phyloP scores from a whole-genome alignment of 2,113 vertebrate species.

The Oncorhynchus nerka region DNA sequence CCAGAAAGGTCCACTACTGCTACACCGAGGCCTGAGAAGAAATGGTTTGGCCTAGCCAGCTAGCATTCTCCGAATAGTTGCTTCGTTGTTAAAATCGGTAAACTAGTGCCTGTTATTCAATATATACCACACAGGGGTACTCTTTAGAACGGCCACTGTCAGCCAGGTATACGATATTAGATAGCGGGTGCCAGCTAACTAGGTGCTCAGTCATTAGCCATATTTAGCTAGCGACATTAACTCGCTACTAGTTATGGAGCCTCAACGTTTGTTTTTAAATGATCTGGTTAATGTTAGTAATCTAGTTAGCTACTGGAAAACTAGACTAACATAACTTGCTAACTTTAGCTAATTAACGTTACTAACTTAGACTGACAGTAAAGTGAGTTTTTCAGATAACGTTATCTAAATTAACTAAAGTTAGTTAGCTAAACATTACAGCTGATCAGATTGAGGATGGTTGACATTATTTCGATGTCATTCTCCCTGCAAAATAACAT shows the following conservation, averaged over 20 bases:
- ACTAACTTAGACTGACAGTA: too few relatives aligned
- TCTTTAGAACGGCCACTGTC: not conserved
- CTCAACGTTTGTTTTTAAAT: not conserved
- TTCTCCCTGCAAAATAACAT: too few relatives aligned
- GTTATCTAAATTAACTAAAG: too few relatives aligned
- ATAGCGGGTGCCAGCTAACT: too few relatives aligned
- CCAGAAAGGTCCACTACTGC: conserved; percentile 25
- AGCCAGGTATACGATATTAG: not conserved
- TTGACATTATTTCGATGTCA: too few relatives aligned
- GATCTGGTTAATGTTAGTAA: conserved; percentile 7
- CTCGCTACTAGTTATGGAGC: not conserved
- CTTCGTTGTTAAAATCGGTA: not conserved
- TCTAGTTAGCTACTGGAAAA: not conserved
- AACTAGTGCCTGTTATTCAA: not conserved
- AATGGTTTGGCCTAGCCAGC: conserved; percentile 21
- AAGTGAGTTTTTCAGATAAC: too few relatives aligned
- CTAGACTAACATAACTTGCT: too few relatives aligned
- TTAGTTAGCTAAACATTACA: too few relatives aligned
- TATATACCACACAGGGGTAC: not conserved
- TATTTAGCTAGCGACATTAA: not conserved
- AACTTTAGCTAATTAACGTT: too few relatives aligned
- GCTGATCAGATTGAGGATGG: too few relatives aligned
- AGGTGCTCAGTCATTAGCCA: too few relatives aligned
- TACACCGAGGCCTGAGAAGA: conserved; percentile 37
- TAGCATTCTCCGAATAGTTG: not conserved